Conservation (phyloP, 2,888 invertebrate species). For the Hymenopus coronatus region DNA sequence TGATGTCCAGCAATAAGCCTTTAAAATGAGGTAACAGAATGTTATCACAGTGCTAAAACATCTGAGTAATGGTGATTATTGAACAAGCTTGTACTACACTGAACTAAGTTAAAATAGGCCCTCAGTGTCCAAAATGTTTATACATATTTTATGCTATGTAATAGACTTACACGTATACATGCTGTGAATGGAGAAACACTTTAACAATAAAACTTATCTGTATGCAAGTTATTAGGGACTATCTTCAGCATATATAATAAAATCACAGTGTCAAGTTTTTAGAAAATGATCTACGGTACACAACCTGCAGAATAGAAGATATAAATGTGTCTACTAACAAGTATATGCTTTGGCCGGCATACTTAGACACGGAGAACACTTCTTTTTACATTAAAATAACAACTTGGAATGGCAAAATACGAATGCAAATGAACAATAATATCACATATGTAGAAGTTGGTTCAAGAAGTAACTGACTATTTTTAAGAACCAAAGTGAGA, state of each 20-base stretch:
- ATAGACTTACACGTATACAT: background rate
- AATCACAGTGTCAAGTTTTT: background rate
- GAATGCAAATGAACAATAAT: slow-evolving; percentile 3
- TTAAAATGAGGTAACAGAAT: slow-evolving; percentile 16
- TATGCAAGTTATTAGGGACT: background rate
- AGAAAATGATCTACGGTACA: background rate
- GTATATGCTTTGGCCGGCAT: background rate
- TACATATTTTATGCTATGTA: too few relatives aligned
- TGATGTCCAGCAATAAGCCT: background rate
- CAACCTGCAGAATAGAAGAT: background rate
- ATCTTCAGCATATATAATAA: background rate
- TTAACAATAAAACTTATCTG: too few relatives aligned
- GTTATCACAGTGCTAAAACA: slow-evolving; percentile 5
- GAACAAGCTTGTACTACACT: background rate
- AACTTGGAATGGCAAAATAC: background rate
- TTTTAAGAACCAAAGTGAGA: background rate
- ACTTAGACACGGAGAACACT: background rate
- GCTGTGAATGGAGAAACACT: background rate
- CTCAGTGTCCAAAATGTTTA: too few relatives aligned
- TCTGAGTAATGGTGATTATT: background rate
- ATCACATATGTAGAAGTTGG: background rate
- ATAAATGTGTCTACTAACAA: background rate
- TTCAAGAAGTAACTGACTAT: background rate
- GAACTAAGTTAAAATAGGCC: background rate
- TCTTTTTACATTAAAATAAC: background rate